phyloP scores from a whole-genome alignment of 1,140 invertebrate genomes.

The Orussus abietinus region DNA sequence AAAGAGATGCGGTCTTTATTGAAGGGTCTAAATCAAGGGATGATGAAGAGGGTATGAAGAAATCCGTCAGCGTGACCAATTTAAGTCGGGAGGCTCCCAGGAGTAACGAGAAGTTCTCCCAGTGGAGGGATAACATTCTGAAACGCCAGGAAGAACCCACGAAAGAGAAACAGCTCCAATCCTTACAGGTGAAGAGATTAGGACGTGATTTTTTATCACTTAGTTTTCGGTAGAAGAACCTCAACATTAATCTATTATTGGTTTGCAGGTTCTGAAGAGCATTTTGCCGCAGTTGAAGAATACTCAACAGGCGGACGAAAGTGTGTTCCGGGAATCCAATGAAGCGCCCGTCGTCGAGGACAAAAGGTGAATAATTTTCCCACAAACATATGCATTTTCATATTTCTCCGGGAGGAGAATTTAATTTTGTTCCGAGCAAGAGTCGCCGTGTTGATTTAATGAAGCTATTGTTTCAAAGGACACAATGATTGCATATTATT shows the following conservation, averaged over 20 bases:
- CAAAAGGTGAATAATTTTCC: constrained; percentile 26
- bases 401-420: not conserved
- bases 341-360: constrained; percentile 16
- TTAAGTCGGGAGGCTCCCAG: constrained; percentile 17
- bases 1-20: constrained; percentile 1
- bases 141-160: constrained; percentile 37
- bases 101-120: constrained; percentile 40
- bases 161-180: constrained; percentile 43
- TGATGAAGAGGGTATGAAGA: constrained; percentile 14
- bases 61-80: constrained; percentile 26
- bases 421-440: constrained; percentile 19
- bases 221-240: too few species aligned
- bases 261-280: constrained; percentile 46
- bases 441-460: too few species aligned
- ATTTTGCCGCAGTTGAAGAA: constrained; percentile 53
- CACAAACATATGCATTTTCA: too few species aligned
- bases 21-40: not conserved
- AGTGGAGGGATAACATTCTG: constrained; percentile 43
- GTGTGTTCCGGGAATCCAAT: constrained; percentile 26
- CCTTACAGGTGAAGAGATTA: constrained; percentile 35
- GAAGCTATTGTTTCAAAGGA: too few species aligned
- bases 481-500: too few species aligned
- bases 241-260: constrained; percentile 8
- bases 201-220: not conserved
- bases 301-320: constrained; percentile 42